Base-by-base conservation (phyloP, 2,888 invertebrate species). In the Latrodectus hesperus region DNA sequence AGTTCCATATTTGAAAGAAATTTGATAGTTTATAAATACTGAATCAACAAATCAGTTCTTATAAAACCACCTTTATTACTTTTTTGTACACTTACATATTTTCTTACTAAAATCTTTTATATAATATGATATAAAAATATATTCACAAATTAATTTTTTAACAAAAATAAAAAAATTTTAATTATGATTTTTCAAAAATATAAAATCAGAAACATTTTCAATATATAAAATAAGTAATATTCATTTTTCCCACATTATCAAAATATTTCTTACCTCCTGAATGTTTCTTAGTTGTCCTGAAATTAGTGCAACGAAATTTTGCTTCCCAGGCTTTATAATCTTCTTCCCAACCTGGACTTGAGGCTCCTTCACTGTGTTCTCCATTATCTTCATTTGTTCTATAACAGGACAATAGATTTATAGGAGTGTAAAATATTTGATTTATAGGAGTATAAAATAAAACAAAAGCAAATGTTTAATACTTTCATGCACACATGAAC, bases 241-340 rank as follows among this genome's bases (percentile, higher is more conserved):
- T 38, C 6, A 38, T 38, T 38, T 38, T 38, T 22, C 55, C 11
- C 11, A 55, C 55, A 55, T 55, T 6, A 6, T 11, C 11, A 55
- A 60, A 60, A 10, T 6, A 17, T 10, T n/a, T 52, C 38, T 81
- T 90, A 92, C 92, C 92, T 90, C 92, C 92, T 60, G 93, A 93
- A 75, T 92, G 92, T 86, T 92, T 92, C 88, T 91, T 91, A 79
- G 88, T 89, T 78, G 92, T 92, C 88, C 92, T 92, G 89, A 93
- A 91, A 78, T 92, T 92, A 89, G 92, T 92, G 90, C 93, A 93
- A 52, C 93, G 91, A 75, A 93, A 92, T 89, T 92, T 93, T 77
- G 93, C 93, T 90, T 93, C 93, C 91, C 93, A 92, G 12, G 92
- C 92, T 89, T 93, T 93, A 89, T 92, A 92, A 90, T 93, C 93